These are phyloP conservation scores for Poliocrania exsul DNA, from an alignment of 2,797 vertebrate species.

Conservation along the genomic window DNA sequence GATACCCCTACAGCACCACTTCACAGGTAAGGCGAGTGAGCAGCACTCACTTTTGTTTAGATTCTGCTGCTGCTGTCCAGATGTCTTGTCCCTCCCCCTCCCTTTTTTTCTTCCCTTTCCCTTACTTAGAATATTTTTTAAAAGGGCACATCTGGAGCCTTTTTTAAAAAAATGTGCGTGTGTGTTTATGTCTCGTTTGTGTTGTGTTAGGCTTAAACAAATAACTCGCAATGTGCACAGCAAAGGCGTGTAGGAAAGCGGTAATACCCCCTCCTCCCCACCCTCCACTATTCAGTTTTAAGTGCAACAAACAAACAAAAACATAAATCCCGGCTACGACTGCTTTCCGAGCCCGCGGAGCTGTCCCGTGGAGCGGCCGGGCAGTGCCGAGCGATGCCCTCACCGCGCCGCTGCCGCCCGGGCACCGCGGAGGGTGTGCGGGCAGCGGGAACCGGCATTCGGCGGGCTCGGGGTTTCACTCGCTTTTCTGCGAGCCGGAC, in stretches of 20 bases:
- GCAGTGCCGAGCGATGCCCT: not conserved
- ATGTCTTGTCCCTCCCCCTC: slow-evolving; percentile 43
- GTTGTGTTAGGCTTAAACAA: slow-evolving; percentile 54
- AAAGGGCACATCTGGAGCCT: slow-evolving; percentile 69
- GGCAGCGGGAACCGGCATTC: not conserved
- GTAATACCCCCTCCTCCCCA: not conserved
- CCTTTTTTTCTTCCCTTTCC: slow-evolving; percentile 62
- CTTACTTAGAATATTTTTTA: slow-evolving; percentile 57
- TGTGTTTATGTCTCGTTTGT: slow-evolving; percentile 68
- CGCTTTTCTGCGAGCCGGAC: not conserved
- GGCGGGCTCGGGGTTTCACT: not conserved
- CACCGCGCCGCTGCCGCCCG: not conserved
- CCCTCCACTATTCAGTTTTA: slow-evolving; percentile 8
- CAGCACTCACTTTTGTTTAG: slow-evolving; percentile 62
- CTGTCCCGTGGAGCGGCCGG: not conserved
- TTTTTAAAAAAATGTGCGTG: slow-evolving; percentile 51
- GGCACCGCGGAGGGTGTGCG: not conserved
- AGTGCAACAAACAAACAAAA: slow-evolving; percentile 38
- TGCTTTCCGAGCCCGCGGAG: not conserved
- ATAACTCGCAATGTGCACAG: slow-evolving; percentile 39
- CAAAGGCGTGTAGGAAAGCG: slow-evolving; percentile 45
- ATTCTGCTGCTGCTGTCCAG: slow-evolving; percentile 56
- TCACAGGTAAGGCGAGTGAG: slow-evolving; percentile 90
- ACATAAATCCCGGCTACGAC: not conserved
- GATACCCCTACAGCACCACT: slow-evolving; percentile 94